phyloP scores from a whole-genome alignment of 1,140 invertebrate species.

The Dendroctonus ponderosae region DNA sequence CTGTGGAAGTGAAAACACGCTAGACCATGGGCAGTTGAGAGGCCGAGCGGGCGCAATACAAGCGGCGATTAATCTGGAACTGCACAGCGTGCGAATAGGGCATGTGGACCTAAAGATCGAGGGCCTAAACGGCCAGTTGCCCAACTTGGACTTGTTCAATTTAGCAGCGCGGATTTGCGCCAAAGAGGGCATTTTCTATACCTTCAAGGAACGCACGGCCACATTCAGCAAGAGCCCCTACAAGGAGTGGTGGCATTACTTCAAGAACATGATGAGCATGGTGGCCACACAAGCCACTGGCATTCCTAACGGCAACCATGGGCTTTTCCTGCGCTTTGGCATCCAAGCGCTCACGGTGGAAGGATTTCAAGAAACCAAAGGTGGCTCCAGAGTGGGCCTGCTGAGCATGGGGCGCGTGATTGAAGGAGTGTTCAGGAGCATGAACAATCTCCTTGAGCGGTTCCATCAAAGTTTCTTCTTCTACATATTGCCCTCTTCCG shows the following conservation, averaged over 20 bases:
- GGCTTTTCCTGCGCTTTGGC: conserved; percentile 88
- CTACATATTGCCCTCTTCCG: conserved; percentile 85
- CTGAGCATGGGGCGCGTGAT: conserved; percentile 69
- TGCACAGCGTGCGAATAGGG: conserved; percentile 73
- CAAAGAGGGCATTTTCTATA: conserved; percentile 75
- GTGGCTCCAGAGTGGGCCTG: conserved; percentile 34
- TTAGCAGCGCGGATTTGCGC: conserved; percentile 84
- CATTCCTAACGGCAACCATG: conserved; percentile 90
- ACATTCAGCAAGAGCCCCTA: conserved; percentile 51
- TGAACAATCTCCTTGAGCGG: conserved; percentile 94
- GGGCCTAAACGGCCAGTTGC: conserved; percentile 94
- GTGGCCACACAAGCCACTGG: conserved; percentile 84
- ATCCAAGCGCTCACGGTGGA: conserved; percentile 90
- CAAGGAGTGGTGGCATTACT: conserved; percentile 61
- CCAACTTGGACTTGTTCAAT: conserved; percentile 96
- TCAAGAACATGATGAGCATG: conserved; percentile 79
- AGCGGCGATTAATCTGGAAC: conserved; percentile 90
- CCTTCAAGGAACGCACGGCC: conserved; percentile 63
- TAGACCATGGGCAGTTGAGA: conserved; percentile 69
- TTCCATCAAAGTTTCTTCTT: conserved; percentile 99
- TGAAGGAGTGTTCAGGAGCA: conserved; percentile 88
- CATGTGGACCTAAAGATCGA: conserved; percentile 79
- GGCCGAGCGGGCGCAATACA: conserved; percentile 88
- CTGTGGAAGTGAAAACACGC: conserved; percentile 58
- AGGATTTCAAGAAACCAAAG: conserved; percentile 55